Evolutionary conservation across 2,888 invertebrate genomes (phyloP), one percentile per base, ranked within the genome.

Genomic region (Oxycera nigricornis): DNA sequence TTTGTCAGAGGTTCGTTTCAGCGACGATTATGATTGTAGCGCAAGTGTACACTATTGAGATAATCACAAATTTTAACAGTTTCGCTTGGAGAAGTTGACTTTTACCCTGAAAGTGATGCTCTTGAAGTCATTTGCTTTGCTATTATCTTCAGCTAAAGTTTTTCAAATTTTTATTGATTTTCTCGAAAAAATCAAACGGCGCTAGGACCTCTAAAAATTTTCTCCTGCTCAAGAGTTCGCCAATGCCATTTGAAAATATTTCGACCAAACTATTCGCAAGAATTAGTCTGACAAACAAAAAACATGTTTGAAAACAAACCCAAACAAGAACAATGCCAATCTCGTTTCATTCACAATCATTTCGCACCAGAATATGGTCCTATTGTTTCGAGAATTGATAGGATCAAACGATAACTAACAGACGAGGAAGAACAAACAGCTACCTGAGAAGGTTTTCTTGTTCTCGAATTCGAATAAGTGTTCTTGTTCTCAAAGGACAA

Each of bases 301-400:
- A n/a, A n/a, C n/a, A n/a, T n/a, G n/a, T n/a, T n/a, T n/a, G n/a
- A n/a, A n/a, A n/a, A n/a, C n/a, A n/a, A n/a, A n/a, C n/a, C n/a
- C n/a, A n/a, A n/a, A n/a, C n/a, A n/a, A n/a, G n/a, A n/a, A n/a
- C n/a, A n/a, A n/a, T n/a, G n/a, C n/a, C n/a, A n/a, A n/a, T n/a
- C n/a, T n/a, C n/a, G n/a, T 30, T 52, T 52, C 70, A 55, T 70
- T 70, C 70, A 55, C 31, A 55, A 70, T n/a, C 17, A 70, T 31
- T 20, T 30, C 17, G 22, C 55, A 30, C 39, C 4, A 41, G 31
- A 70, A 70, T 30, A 52, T 70, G 20, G 11, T 22, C 52, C 52
- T 52, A 52, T 70, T 52, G 52, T 52, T 31, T 55, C n/a, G 31
- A n/a, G n/a, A 70, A 55, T 24, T 55, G 70, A 70, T 70, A 70